phyloP scores from a whole-genome alignment of 2,888 invertebrate species.

The Octonoba sinensis region DNA sequence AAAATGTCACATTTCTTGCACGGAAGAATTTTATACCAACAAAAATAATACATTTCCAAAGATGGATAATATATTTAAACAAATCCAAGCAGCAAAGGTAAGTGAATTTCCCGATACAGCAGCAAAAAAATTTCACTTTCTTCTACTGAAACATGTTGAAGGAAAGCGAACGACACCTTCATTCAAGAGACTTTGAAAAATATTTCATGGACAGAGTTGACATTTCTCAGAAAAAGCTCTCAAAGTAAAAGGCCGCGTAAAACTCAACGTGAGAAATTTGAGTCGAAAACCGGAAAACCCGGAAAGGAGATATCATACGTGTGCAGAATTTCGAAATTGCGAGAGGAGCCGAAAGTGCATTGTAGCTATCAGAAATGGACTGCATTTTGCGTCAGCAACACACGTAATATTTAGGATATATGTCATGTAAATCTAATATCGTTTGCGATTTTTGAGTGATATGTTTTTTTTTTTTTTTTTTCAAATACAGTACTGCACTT shows the following conservation, averaged over 20 bases:
- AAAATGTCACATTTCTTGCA: no score
- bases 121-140: no score
- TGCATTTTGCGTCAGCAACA: conserved; percentile 32
- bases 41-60: no score
- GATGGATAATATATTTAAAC: no score
- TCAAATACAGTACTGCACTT: no score
- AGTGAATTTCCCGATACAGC: no score
- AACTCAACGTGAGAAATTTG: conserved; percentile 23
- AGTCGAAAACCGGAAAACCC: conserved; percentile 37
- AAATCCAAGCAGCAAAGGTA: no score
- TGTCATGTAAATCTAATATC: neutral
- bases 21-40: no score
- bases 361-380: conserved; percentile 17
- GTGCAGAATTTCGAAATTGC: conserved; percentile 7
- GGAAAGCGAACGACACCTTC: no score
- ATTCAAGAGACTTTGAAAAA: neutral
- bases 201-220: neutral
- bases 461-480: no score
- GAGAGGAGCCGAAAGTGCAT: conserved; percentile 2
- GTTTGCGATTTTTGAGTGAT: no score
- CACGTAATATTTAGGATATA: neutral
- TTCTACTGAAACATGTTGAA: no score
- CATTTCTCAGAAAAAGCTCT: neutral
- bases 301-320: conserved; percentile 17
- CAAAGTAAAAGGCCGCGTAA: conserved; percentile 7